Base-by-base conservation (phyloP, 1,140 invertebrate species). In the Drosophila paulistorum region DNA sequence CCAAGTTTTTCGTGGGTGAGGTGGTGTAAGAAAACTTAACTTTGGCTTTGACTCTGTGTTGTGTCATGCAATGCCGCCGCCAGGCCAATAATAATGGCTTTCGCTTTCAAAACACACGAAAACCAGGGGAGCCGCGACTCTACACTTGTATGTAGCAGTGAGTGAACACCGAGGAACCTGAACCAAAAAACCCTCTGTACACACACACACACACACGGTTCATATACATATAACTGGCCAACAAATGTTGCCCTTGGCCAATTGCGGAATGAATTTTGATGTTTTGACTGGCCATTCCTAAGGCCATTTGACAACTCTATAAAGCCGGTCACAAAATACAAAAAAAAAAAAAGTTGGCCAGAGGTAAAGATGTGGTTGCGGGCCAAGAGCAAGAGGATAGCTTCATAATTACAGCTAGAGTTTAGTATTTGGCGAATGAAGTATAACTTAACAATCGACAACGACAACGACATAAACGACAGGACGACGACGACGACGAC, bases 31-130 rank as follows among this genome's bases (percentile, higher is more conserved):
- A 57, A 62, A 75, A 68, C 65, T 76, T 54, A 76, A 76, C 73
- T 76, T 76, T 76, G 60, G 73, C 74, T 76, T 69, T 76, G 73
- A 76, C 45, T 51, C 17, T 20, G 61, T 76, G 65, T 76, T 76
- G 65, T 76, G 78, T 82, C 82, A 82, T 86, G 82, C 82, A 86
- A 87, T 79, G 77, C 74, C 66, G 77, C 74, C 66, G 66, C 42
- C 63, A 77, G 66, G 77, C 69, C 73, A 71, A 65, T 77, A 76
- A 83, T 87, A 83, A 89, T 89, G 79, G 83, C 83, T 87, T 89
- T 87, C 83, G 77, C 84, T 87, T 87, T 87, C 83, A 89, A 87
- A 87, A 89, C 84, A 87, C 75, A 75, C 67, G 60, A 65, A 71
- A 54, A 51, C 9, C 45, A 20, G 20, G 45, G 45, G 17, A 51